Evolutionary conservation across 2,797 vertebrate species (phyloP), one percentile per base, ranked within the genome.

Genomic region (Cynopterus sphinx): DNA sequence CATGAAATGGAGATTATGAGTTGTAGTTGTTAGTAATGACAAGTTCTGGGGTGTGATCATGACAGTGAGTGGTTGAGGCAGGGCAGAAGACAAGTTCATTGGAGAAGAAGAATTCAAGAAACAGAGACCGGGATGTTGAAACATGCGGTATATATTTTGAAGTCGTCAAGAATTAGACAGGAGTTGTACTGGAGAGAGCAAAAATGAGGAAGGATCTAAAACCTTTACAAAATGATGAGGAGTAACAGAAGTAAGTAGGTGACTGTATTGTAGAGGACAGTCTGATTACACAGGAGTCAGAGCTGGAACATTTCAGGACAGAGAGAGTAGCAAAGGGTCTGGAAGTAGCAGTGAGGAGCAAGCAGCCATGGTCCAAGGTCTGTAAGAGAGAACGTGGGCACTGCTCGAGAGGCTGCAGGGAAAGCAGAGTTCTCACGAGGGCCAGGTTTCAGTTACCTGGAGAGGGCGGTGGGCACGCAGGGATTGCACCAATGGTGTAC

Each of bases 51-150:
- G 16, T 59, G 9, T 75, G 49, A 33, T 49, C 6, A 1, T 21
- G 71, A 16, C 31, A 21, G 21, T 31, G 31, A 86, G 81, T 53
- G 28, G 36, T 33, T 39, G 43, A 91, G 7, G 12, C 92, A 86
- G 73, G 43, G 15, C n/a, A 68, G 90, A 73, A 74, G 57, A 21
- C 74, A 68, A 31, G 31, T 79, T 31, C 46, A 26, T 49, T 77
- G 46, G 43, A 88, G 49, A 73, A 63, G 41, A 90, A 59, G 55
- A 87, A 53, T 65, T 31, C 4, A 43, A n/a, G 84, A 85, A 79
- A 46, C 0, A 43, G 36, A 57, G 57, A 1, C 24, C 36, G 61
- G n/a, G 65, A 67, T 4, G 2, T 51, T 73, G n/a, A 43, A 46
- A 24, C 5, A 2, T 57, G 88, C 12, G 9, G 3, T 85, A 13